Evolutionary conservation across 1,140 invertebrate genomes (phyloP).

Genomic region (Lepidostoma basale): DNA sequence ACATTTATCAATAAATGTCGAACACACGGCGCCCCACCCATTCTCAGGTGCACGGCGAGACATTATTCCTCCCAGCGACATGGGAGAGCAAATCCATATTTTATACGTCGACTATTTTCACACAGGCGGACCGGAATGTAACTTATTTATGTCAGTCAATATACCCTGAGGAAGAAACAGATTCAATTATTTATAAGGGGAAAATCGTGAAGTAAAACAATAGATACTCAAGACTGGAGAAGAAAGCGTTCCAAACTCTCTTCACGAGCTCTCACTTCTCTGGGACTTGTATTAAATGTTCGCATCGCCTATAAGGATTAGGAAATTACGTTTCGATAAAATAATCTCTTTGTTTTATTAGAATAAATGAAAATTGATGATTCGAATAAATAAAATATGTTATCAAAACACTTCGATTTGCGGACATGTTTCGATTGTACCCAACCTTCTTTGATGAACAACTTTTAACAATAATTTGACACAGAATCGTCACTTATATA

Average conservation of each 20-base stretch:
- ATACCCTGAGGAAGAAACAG: conserved; percentile 30
- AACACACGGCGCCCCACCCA: not conserved
- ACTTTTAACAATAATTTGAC: too few species aligned
- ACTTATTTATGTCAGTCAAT: conserved; percentile 42
- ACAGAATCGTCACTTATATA: too few species aligned
- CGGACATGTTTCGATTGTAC: too few species aligned
- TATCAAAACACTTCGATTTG: too few species aligned
- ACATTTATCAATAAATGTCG: conserved; percentile 10
- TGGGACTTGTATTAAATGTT: conserved; percentile 5
- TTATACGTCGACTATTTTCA: conserved; percentile 24
- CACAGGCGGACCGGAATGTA: conserved; percentile 36
- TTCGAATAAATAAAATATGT: too few species aligned
- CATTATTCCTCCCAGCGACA: conserved; percentile 13
- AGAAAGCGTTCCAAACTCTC: not conserved
- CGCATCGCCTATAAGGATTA: not conserved
- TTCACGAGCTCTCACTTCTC: conserved; percentile 36
- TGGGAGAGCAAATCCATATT: conserved; percentile 15
- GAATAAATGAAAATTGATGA: too few species aligned
- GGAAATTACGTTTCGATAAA: not conserved
- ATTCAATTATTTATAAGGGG: conserved; percentile 46
- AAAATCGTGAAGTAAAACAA: conserved; percentile 45
- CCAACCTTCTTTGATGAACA: too few species aligned
- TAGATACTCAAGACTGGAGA: conserved; percentile 25
- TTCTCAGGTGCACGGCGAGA: conserved; percentile 7
- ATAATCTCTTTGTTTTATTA: conserved; percentile 1